Conservation (phyloP, 2,888 invertebrate genomes). For the Frankliniella intonsa region DNA sequence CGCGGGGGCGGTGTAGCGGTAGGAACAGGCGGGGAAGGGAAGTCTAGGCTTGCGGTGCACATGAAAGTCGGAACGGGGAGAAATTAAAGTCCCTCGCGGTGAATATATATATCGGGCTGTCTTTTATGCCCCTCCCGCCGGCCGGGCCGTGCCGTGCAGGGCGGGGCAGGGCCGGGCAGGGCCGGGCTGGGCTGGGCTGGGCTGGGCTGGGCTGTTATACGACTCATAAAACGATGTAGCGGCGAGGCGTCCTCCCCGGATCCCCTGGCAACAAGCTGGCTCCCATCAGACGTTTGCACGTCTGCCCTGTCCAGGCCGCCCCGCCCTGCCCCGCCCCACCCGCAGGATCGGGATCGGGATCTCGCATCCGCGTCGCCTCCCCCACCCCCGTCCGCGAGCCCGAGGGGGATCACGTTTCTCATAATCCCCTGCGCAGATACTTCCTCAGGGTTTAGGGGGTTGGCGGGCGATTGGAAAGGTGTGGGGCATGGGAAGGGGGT, state of each 20-base stretch:
- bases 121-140: neutral
- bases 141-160: too few species aligned
- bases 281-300: neutral
- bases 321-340: neutral
- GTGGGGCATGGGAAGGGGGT: too few species aligned
- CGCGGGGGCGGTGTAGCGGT: too few species aligned
- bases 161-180: too few species aligned
- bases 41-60: neutral
- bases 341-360: neutral
- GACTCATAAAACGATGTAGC: neutral
- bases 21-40: too few species aligned
- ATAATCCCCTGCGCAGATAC: too few species aligned
- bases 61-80: neutral
- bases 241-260: neutral
- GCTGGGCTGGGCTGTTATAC: neutral
- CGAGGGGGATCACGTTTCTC: too few species aligned
- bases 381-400: too few species aligned
- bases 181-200: too few species aligned
- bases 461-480: too few species aligned
- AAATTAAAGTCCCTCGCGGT: conserved; percentile 17
- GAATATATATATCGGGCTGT: conserved; percentile 6
- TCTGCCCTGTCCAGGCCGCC: neutral
- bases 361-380: too few species aligned
- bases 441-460: too few species aligned
- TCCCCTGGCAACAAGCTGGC: neutral